Evolutionary conservation across 2,113 vertebrate genomes (phyloP).

Genomic region (Podarcis muralis): DNA sequence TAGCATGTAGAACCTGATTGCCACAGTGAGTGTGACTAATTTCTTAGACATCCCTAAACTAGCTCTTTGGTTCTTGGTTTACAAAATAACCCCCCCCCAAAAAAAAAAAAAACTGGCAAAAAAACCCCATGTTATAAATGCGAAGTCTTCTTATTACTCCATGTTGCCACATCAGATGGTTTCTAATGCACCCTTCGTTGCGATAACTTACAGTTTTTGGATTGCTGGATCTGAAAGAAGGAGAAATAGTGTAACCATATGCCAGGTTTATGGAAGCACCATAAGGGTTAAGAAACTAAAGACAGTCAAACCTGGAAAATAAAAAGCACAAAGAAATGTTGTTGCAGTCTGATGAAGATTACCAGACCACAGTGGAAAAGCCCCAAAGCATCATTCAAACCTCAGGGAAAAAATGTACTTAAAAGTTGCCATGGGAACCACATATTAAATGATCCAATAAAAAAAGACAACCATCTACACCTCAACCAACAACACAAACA

Average conservation of each 20-base stretch:
- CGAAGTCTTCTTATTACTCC: background rate
- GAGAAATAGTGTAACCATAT: background rate
- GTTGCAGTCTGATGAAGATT: slow-evolving; percentile 70
- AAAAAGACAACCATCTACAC: slow-evolving; percentile 71
- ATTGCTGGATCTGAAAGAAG: background rate
- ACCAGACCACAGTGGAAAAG: slow-evolving; percentile 68
- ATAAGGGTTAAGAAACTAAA: slow-evolving; percentile 67
- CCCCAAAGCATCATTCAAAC: slow-evolving; percentile 70
- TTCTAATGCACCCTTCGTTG: background rate
- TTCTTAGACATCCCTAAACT: background rate
- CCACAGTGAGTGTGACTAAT: background rate
- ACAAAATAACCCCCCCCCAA: background rate
- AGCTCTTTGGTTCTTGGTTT: background rate
- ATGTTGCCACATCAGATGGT: background rate
- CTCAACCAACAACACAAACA: slow-evolving; percentile 67
- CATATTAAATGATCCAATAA: slow-evolving; percentile 75
- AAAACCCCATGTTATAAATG: background rate
- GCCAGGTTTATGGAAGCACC: background rate
- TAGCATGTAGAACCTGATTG: background rate
- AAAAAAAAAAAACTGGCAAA: too few species aligned
- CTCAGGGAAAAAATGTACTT: slow-evolving; percentile 62
- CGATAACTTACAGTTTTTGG: background rate
- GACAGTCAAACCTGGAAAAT: slow-evolving; percentile 26
- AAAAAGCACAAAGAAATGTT: slow-evolving; percentile 56
- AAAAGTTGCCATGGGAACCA: slow-evolving; percentile 74